Evolutionary conservation across 2,888 invertebrate species (phyloP).

Genomic region (Augochlorella aurata): DNA sequence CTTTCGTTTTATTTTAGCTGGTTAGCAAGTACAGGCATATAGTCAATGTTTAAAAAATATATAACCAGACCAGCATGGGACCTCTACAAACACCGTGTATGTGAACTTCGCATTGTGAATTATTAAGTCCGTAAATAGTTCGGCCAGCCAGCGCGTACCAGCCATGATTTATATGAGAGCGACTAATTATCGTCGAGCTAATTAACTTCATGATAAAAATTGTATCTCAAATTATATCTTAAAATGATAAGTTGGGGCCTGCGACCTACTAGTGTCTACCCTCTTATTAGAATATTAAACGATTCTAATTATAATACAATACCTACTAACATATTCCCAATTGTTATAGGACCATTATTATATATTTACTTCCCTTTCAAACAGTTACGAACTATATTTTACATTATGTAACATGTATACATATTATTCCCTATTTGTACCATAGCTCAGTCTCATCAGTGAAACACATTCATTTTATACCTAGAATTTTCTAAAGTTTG

Average conservation of each 20-base stretch:
- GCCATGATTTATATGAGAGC: constrained; percentile 6
- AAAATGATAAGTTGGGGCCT: not conserved
- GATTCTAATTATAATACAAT: not conserved
- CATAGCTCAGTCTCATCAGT: not conserved
- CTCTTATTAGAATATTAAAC: not conserved
- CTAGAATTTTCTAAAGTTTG: not conserved
- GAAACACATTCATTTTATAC: not conserved
- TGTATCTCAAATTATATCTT: constrained; percentile 3
- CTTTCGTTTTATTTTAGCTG: not conserved
- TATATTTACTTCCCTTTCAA: not conserved
- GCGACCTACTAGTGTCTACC: not conserved
- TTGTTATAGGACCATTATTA: not conserved
- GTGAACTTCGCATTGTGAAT: constrained; percentile 17
- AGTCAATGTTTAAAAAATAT: constrained; percentile 15
- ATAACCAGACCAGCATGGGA: not conserved
- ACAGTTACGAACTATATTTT: not conserved
- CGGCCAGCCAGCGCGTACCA: constrained; percentile 3
- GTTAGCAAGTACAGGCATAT: not conserved
- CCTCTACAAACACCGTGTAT: not conserved
- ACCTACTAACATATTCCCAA: not conserved
- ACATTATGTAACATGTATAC: not conserved
- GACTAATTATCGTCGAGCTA: constrained; percentile 20
- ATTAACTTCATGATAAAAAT: constrained; percentile 9
- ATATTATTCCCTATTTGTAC: not conserved
- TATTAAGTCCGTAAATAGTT: constrained; percentile 20